Conservation (phyloP, 2,797 vertebrate species). For the Clarias laeviceps region DNA sequence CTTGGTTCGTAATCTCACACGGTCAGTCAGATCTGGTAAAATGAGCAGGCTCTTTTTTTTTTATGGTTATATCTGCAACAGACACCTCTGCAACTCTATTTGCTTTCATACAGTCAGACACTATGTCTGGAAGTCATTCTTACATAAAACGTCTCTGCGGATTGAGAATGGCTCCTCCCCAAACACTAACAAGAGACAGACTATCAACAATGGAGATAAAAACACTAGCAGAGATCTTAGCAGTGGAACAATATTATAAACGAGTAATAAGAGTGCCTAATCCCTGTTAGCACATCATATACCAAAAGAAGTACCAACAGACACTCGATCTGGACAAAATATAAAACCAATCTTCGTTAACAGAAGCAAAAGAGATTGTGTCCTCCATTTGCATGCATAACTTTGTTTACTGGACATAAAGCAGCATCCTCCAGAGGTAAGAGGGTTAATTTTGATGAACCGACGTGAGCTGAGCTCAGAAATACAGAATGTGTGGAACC, state of each 20-base stretch:
- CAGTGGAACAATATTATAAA: conserved; percentile 23
- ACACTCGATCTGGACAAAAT: conserved; percentile 48
- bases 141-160: conserved; percentile 22
- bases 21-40: conserved; percentile 28
- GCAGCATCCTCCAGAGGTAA: conserved; percentile 3
- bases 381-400: background rate
- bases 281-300: conserved; percentile 28
- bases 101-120: background rate
- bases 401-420: background rate
- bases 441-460: background rate
- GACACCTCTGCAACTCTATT: background rate
- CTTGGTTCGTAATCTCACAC: background rate
- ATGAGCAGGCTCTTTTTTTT: conserved; percentile 18
- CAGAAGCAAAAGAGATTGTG: background rate
- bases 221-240: conserved; percentile 42
- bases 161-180: conserved; percentile 10
- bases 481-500: background rate
- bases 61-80: conserved; percentile 19
- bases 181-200: conserved; percentile 58
- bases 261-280: conserved; percentile 20
- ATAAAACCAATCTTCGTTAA: conserved; percentile 28
- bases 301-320: conserved; percentile 23
- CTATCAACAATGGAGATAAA: conserved; percentile 56
- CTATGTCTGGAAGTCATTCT: background rate
- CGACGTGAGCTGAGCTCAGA: background rate